Evolutionary conservation across 2,113 vertebrate species (phyloP).

Genomic region (Gymnogyps californianus): DNA sequence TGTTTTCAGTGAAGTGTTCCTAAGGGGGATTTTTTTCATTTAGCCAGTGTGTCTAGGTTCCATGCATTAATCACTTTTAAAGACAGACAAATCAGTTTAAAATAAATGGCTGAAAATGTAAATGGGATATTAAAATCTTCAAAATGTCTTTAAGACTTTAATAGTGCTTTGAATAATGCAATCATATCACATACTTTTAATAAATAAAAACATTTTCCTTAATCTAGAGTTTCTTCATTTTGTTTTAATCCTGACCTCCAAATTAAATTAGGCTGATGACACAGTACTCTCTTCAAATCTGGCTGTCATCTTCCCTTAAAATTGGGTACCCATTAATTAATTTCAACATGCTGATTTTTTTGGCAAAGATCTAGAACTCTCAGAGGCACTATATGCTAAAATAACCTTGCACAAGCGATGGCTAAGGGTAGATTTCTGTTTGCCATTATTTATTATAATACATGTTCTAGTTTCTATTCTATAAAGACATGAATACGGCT

Average conservation of each 20-base stretch:
- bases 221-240: not conserved
- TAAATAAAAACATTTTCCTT: not conserved
- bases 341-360: not conserved
- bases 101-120: constrained; percentile 32
- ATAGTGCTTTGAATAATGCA: not conserved
- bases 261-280: not conserved
- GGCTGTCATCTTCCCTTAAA: not conserved
- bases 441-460: not conserved
- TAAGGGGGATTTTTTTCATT: not conserved
- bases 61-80: constrained; percentile 53
- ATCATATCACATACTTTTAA: not conserved
- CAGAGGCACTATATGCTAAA: not conserved
- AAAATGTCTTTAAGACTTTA: not conserved
- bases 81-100: constrained; percentile 23
- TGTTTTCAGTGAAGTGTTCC: constrained; percentile 22
- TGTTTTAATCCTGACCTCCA: not conserved
- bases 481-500: not conserved
- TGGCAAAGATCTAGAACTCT: not conserved
- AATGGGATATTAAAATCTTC: constrained; percentile 19
- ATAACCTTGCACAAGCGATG: not conserved
- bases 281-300: not conserved
- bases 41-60: constrained; percentile 21
- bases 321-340: not conserved
- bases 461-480: not conserved
- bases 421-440: not conserved